Conservation (phyloP, 2,113 vertebrate genomes). For the Rallus limicola region DNA sequence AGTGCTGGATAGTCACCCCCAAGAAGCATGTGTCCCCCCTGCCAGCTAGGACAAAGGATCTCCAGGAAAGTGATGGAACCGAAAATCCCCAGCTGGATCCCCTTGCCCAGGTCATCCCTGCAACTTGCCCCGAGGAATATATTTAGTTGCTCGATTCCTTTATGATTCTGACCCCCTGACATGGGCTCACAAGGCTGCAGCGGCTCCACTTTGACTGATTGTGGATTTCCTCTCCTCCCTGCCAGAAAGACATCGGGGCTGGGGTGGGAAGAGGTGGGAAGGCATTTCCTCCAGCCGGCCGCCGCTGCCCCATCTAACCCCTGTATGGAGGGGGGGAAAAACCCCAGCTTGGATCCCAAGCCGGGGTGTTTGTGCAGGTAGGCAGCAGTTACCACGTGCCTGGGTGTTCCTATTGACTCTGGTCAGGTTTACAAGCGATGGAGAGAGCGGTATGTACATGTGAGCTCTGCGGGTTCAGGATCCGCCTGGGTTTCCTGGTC, state of each 20-base stretch:
- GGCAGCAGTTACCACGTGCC: background rate
- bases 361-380: background rate
- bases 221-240: background rate
- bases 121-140: background rate
- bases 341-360: background rate
- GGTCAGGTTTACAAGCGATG: constrained; percentile 16
- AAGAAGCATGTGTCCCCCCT: background rate
- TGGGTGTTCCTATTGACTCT: constrained; percentile 60
- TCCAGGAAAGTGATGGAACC: background rate
- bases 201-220: background rate
- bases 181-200: background rate
- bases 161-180: constrained; percentile 18
- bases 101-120: background rate
- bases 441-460: background rate
- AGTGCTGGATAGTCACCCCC: background rate
- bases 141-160: background rate
- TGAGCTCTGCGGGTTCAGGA: background rate
- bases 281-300: background rate
- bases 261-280: background rate
- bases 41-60: background rate
- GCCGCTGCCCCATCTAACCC: background rate
- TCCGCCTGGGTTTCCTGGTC: constrained; percentile 27
- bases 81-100: background rate
- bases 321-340: background rate
- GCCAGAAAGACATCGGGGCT: background rate